These are phyloP conservation scores for Podocnemis expansa DNA, from an alignment of 2,113 vertebrate species.

Conservation along the genomic window DNA sequence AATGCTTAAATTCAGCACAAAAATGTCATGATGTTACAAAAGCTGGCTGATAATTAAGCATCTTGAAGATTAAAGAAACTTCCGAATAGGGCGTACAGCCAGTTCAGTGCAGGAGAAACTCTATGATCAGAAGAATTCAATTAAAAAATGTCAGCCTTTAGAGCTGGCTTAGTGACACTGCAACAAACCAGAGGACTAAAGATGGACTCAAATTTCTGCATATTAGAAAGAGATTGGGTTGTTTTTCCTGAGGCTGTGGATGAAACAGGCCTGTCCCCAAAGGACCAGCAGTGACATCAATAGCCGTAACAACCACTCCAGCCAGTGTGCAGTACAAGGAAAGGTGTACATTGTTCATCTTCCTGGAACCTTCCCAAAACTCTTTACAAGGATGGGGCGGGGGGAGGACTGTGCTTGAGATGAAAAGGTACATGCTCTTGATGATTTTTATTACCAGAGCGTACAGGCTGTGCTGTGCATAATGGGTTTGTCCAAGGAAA, in stretches of 20 bases:
- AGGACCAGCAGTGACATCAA: neutral
- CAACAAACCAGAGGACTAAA: neutral
- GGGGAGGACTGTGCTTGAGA: neutral
- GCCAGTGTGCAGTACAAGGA: neutral
- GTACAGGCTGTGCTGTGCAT: neutral
- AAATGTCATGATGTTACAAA: constrained; percentile 38
- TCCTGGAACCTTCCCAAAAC: neutral
- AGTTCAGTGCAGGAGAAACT: constrained; percentile 21
- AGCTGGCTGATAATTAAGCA: constrained; percentile 53
- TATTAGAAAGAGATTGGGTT: neutral
- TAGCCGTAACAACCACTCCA: neutral
- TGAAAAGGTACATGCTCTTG: neutral
- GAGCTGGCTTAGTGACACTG: neutral
- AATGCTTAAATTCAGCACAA: constrained; percentile 6
- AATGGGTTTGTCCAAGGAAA: neutral
- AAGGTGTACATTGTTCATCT: neutral
- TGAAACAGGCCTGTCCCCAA: neutral
- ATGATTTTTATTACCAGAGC: neutral
- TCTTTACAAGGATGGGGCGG: neutral
- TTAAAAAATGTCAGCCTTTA: neutral
- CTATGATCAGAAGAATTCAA: constrained; percentile 24
- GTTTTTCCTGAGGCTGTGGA: neutral
- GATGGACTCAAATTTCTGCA: neutral
- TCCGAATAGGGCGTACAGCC: neutral
- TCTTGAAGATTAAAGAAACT: constrained; percentile 38